These are phyloP conservation scores for Leucoptera coffeella DNA, from an alignment of 2,888 invertebrate genomes.

Conservation along the genomic window DNA sequence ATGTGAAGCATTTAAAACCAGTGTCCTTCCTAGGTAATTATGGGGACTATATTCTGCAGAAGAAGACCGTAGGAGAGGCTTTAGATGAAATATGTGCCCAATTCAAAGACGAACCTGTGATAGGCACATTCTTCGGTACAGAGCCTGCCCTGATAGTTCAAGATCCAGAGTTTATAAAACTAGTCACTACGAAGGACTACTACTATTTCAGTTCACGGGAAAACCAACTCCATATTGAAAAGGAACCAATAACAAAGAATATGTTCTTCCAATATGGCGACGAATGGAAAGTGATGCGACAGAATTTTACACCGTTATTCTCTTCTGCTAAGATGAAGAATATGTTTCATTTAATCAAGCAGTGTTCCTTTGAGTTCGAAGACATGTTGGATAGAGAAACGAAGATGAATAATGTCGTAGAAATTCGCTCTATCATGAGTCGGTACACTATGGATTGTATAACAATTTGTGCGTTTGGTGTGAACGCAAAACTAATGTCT, in stretches of 20 bases:
- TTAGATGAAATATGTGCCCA: slow-evolving; percentile 14
- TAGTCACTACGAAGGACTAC: slow-evolving; percentile 21
- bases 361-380: slow-evolving; percentile 15
- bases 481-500: too few relatives aligned
- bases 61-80: slow-evolving; percentile 10
- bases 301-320: slow-evolving; percentile 24
- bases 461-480: slow-evolving; percentile 20
- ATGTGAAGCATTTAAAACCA: slow-evolving; percentile 15
- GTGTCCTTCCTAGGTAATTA: slow-evolving; percentile 21
- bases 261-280: slow-evolving; percentile 21
- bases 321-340: slow-evolving; percentile 26
- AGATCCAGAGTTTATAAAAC: slow-evolving; percentile 20
- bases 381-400: slow-evolving; percentile 13
- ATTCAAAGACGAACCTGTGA: slow-evolving; percentile 16
- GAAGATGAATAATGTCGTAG: slow-evolving; percentile 9
- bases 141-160: slow-evolving; percentile 21
- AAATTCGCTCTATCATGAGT: slow-evolving; percentile 13
- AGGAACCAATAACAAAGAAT: slow-evolving; percentile 14
- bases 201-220: slow-evolving; percentile 25
- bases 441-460: slow-evolving; percentile 25
- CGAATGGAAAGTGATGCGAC: slow-evolving; percentile 23
- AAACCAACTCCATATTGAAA: slow-evolving; percentile 13
- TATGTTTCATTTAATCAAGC: slow-evolving; percentile 24
- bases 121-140: slow-evolving; percentile 24
- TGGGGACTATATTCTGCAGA: slow-evolving; percentile 14